Base-by-base conservation (phyloP, 2,888 invertebrate genomes). In the Clistopyga incitator region DNA sequence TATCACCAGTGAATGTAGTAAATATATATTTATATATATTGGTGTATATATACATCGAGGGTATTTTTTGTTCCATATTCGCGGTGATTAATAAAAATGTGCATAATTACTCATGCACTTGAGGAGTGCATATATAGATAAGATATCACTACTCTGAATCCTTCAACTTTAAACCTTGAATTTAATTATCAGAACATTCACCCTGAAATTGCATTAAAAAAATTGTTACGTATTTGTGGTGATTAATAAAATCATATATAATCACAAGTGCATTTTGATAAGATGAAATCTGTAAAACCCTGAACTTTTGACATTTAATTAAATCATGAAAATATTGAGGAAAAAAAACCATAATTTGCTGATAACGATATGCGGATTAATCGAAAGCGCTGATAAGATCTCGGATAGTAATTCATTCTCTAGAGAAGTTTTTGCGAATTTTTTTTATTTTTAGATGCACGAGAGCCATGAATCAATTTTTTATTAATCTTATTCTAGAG, bases 341-440 rank as follows among this genome's bases (percentile, higher is more conserved):
- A 52, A 59, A 56, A 56, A 56, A 56, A 25, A 56, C 3, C 25
- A 13, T 20, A 59, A 25, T 1, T 29, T 11, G 29, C 13, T 25
- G 59, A 72, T 76, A 61, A 56, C 11, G 45, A 25, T 68, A 83
- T 83, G 79, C 72, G 79, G 83, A 79, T 61, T 38, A 52, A 23
- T 11, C 13, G 42, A 10, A 23, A 18, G 50, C 42, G 15, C 59
- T 34, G 45, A 72, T 67, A 47, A 64, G 65, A 76, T 68, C 52
- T 18, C 42, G 54, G 64, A 59, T 38, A 20, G 52, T 71, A 54
- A 6, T 38, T 38, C 1, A 38, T 6, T 8, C 8, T 8, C 8
- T 1, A 8, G 34, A 38, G 1, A 38, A 8, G 8, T 8, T 38
- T 38, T 8, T 8, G 34, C 34, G 54, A 13, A 56, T 11, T 3